Evolutionary conservation across 2,888 invertebrate species (phyloP).

Genomic region (Subacronicta megacephala): DNA sequence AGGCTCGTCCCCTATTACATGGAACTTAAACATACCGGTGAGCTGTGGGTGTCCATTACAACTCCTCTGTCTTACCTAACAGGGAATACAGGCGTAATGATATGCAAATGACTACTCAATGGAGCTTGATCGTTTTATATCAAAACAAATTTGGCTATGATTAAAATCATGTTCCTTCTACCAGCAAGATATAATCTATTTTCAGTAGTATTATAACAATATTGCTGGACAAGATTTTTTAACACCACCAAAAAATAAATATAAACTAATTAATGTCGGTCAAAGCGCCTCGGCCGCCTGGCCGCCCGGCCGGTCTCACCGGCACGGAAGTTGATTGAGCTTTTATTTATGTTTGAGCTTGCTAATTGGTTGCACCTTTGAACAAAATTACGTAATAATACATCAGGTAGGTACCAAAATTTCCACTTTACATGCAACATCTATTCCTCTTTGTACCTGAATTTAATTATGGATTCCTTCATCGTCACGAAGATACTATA

Average conservation of each 20-base stretch:
- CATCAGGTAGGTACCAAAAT: conserved; percentile 18
- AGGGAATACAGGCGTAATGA: too few relatives aligned
- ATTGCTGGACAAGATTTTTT: conserved; percentile 31
- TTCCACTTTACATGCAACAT: conserved; percentile 18
- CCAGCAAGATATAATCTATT: neutral
- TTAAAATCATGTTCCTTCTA: too few relatives aligned
- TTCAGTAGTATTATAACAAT: conserved; percentile 10
- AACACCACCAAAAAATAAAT: conserved; percentile 43
- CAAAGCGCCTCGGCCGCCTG: conserved; percentile 72
- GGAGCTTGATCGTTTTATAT: too few relatives aligned
- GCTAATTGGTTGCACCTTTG: conserved; percentile 52
- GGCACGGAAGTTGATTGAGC: conserved; percentile 71
- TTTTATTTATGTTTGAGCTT: conserved; percentile 63
- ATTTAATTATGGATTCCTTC: conserved; percentile 68
- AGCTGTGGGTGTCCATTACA: too few relatives aligned
- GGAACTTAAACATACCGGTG: too few relatives aligned
- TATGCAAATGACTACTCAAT: too few relatives aligned
- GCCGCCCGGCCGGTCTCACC: conserved; percentile 56
- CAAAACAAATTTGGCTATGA: too few relatives aligned
- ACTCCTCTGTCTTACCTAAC: too few relatives aligned
- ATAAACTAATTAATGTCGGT: conserved; percentile 79
- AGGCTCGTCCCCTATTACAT: too few relatives aligned
- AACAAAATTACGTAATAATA: conserved; percentile 41
- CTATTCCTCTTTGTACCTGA: conserved; percentile 40
- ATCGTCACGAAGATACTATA: conserved; percentile 52